phyloP scores from a whole-genome alignment of 2,113 vertebrate species.

The Bos javanicus region DNA sequence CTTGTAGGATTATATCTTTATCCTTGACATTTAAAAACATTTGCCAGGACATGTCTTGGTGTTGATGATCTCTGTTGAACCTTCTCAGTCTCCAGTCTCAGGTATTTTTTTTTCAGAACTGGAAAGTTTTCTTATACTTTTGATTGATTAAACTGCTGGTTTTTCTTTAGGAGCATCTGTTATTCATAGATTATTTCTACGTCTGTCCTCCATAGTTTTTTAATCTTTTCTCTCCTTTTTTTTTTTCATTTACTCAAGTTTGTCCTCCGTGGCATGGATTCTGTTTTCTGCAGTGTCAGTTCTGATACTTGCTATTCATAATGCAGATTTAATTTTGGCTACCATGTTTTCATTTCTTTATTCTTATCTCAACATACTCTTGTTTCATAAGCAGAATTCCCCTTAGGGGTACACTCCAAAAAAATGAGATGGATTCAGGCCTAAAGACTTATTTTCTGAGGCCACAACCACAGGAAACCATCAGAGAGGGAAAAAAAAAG shows the following conservation, averaged over 20 bases:
- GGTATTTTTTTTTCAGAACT: constrained; percentile 76
- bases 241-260: constrained; percentile 68
- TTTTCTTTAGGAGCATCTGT: constrained; percentile 67
- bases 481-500: constrained; percentile 29
- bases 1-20: constrained; percentile 78
- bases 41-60: constrained; percentile 77
- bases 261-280: constrained; percentile 72
- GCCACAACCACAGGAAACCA: constrained; percentile 39
- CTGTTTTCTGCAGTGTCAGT: constrained; percentile 65
- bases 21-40: constrained; percentile 78
- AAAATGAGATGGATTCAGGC: constrained; percentile 58
- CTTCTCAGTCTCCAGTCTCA: constrained; percentile 77
- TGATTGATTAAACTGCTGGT: constrained; percentile 70
- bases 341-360: constrained; percentile 72
- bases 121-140: constrained; percentile 73
- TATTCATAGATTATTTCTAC: constrained; percentile 71
- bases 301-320: constrained; percentile 67
- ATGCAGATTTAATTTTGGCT: constrained; percentile 72
- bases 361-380: constrained; percentile 63
- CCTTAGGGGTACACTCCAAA: constrained; percentile 54
- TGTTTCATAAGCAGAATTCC: constrained; percentile 69
- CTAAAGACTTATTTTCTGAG: constrained; percentile 59
- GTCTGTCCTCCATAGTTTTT: constrained; percentile 73
- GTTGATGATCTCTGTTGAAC: constrained; percentile 78
- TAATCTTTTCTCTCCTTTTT: constrained; percentile 47